Evolutionary conservation across 30 jellyfish, hydroid and myxozoan genomes (phyloP).

Genomic region (Mastigias papua): DNA sequence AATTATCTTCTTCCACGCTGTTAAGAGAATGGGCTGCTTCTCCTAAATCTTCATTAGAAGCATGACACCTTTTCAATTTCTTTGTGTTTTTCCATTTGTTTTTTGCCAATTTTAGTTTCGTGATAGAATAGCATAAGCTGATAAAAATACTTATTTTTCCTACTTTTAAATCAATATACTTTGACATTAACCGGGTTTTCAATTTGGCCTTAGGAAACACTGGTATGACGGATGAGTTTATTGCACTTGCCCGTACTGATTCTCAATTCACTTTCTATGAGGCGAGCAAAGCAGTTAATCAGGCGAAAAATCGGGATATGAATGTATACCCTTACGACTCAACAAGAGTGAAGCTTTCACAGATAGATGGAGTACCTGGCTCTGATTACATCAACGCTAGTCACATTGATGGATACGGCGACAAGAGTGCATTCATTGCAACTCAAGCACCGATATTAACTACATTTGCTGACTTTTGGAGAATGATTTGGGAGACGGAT

Average conservation of each 20-base stretch:
- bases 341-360: no score
- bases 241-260: slow-evolving; percentile 88
- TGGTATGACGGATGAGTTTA: slow-evolving; percentile 92
- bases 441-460: slow-evolving; percentile 95
- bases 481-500: slow-evolving; percentile 98
- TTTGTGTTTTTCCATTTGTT: no score
- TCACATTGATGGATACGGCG: no score
- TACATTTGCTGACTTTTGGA: slow-evolving; percentile 95
- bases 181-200: no score
- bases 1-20: no score
- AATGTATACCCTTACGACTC: slow-evolving; percentile 96
- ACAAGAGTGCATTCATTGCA: slow-evolving; percentile 85
- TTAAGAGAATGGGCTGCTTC: no score
- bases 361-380: slow-evolving; percentile 72
- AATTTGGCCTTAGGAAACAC: slow-evolving; percentile 73
- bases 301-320: slow-evolving; percentile 87
- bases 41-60: no score
- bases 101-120: no score
- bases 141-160: no score
- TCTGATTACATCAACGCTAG: slow-evolving; percentile 96
- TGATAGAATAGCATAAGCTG: no score
- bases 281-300: slow-evolving; percentile 85
- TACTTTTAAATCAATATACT: no score
- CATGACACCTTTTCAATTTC: no score
- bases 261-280: slow-evolving; percentile 70